Percentiles rank a stretch among this genome's conserved stretches.
phyloP scores from a whole-genome alignment of 1,140 invertebrate species.

The Bombus picipes region DNA sequence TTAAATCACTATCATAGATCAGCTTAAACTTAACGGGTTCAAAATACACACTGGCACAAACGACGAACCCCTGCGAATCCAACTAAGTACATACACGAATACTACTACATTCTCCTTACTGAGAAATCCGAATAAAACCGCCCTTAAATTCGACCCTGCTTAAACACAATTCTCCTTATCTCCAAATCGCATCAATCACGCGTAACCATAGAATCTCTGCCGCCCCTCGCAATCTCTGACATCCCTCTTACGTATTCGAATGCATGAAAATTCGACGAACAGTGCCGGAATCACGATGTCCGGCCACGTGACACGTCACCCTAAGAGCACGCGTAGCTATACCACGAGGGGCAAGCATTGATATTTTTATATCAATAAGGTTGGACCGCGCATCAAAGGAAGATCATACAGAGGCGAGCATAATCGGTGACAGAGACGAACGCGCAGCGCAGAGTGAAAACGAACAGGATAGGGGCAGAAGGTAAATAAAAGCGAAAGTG shows the following conservation, averaged over 20 bases:
- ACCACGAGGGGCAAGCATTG: neutral
- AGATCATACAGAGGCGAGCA: neutral
- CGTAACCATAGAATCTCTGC: neutral
- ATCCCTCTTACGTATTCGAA: no score
- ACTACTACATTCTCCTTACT: neutral
- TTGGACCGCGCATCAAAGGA: conserved; percentile 1
- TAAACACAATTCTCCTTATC: neutral
- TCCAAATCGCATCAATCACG: neutral
- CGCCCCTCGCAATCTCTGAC: neutral
- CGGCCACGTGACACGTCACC: conserved; percentile 1
- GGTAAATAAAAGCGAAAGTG: neutral
- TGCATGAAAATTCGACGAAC: conserved; percentile 18
- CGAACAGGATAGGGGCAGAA: neutral
- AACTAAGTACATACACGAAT: neutral
- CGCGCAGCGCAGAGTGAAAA: neutral
- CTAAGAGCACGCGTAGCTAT: neutral
- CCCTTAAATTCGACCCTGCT: neutral
- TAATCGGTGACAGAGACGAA: neutral
- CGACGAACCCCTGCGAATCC: neutral
- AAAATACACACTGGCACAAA: neutral
- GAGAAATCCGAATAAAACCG: neutral
- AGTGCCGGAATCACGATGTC: neutral
- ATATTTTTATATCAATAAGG: conserved; percentile 20
- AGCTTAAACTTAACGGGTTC: no score
- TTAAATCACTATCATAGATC: no score